Evolutionary conservation across 2,797 vertebrate genomes (phyloP), one percentile per base, ranked within the genome.

Genomic region (Capromys pilorides): DNA sequence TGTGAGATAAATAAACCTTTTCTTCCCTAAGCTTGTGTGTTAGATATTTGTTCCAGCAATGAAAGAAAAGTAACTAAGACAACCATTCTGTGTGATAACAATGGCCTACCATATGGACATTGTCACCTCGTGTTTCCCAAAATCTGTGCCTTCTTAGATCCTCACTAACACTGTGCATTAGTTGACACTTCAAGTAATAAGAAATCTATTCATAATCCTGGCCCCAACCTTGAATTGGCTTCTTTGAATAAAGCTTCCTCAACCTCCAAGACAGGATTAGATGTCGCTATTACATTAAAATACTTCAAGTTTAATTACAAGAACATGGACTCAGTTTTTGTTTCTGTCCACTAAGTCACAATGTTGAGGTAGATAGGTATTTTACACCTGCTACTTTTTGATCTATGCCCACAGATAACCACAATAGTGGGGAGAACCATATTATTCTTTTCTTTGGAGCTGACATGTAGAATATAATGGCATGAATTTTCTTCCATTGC

Each of bases 301-400:
- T 2, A 4, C 28, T 88, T 33, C 93, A 41, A 22, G 13, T 79
- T 85, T 86, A 90, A 90, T 94, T 64, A 78, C 12, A 33, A 51
- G 2, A 83, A 21, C 19, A 73, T 57, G 57, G 77, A 71, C 5
- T 26, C 71, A 71, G 49, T 80, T 61, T 59, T 64, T 86, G 26
- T 33, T 67, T 69, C 31, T 24, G 41, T 10, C 80, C 12, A 61
- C 9, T 80, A 24, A 31, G 84, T 77, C 66, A 36, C n/a, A 33
- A 91, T 21, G 11, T 86, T 9, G 19, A 8, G 41, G 18, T 22
- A 49, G 13, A 45, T 36, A 91, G 13, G 19, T 67, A n/a, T 5
- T 57, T 81, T 71, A 2, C 0, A 9, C 5, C 14, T 64, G 41
- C 41, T 75, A 36, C 2, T 77, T 88, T 95, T 54, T 83, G 21